These are phyloP conservation scores for Rhinogobius similis DNA, from an alignment of 2,113 vertebrate species.

Conservation along the genomic window DNA sequence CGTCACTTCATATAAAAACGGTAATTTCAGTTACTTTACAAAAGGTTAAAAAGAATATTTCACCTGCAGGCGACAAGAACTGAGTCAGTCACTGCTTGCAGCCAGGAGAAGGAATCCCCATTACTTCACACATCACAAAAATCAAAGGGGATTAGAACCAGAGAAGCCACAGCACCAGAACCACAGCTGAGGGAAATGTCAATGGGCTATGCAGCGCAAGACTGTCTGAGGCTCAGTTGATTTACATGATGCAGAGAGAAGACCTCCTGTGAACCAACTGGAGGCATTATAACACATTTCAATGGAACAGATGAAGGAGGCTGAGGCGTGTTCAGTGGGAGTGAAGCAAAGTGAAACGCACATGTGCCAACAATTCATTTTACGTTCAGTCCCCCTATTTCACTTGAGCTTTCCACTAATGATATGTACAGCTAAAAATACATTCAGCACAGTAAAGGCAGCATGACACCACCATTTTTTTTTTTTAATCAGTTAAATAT, in stretches of 20 bases:
- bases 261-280: conserved; percentile 24
- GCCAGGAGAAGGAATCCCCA: conserved; percentile 40
- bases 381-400: neutral
- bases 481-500: no score
- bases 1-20: no score
- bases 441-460: no score
- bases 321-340: conserved; percentile 37
- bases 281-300: conserved; percentile 47
- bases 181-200: conserved; percentile 41
- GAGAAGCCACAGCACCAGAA: conserved; percentile 23
- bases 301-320: conserved; percentile 33
- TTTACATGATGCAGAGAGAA: conserved; percentile 30
- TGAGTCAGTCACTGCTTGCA: conserved; percentile 12
- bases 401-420: neutral
- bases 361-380: conserved; percentile 32
- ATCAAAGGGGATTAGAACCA: neutral
- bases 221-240: conserved; percentile 37
- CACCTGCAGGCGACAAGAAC: neutral
- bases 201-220: conserved; percentile 19
- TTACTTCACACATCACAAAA: conserved; percentile 21
- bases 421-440: no score
- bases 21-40: no score
- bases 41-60: no score
- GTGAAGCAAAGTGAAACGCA: conserved; percentile 22
- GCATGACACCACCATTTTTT: no score